Conservation (phyloP, 2,113 vertebrate species). For the Clarias gariepinus region DNA sequence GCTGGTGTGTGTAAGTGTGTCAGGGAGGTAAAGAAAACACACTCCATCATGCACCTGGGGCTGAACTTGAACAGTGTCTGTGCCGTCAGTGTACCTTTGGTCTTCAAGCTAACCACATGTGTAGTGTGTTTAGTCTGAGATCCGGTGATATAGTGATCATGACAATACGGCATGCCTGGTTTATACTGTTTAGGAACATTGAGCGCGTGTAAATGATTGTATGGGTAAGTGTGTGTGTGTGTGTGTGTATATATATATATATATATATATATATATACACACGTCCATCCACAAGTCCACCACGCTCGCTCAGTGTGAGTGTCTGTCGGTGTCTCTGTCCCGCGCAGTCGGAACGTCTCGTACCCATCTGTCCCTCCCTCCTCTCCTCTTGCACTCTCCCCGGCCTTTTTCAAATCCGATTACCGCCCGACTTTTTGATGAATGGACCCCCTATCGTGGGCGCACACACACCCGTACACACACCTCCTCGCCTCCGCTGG, state of each 20-base stretch:
- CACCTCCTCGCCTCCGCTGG: conserved; percentile 41
- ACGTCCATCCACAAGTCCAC: conserved; percentile 11
- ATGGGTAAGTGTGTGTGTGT: not conserved
- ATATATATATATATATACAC: too few species aligned
- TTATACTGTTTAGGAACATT: conserved; percentile 60
- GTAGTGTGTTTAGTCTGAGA: conserved; percentile 10
- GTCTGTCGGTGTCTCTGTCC: conserved; percentile 58
- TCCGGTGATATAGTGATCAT: not conserved
- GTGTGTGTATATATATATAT: conserved; percentile 47
- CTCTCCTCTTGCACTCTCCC: conserved; percentile 47
- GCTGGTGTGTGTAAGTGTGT: conserved; percentile 32
- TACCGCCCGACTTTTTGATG: conserved; percentile 65
- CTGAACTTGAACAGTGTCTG: conserved; percentile 13
- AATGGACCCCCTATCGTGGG: conserved; percentile 62
- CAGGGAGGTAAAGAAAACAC: conserved; percentile 5
- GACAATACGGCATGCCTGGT: conserved; percentile 24
- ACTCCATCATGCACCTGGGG: conserved; percentile 32
- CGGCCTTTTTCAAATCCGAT: conserved; percentile 72
- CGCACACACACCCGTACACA: conserved; percentile 17
- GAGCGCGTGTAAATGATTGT: conserved; percentile 30
- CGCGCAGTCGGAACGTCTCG: conserved; percentile 67
- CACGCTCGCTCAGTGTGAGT: conserved; percentile 41
- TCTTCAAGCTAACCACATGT: not conserved
- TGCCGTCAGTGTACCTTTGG: not conserved
- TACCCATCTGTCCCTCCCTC: conserved; percentile 70